A percentile compares a stretch with the other conserved stretches of the same genome.
Evolutionary conservation across 2,888 invertebrate species (phyloP).

Genomic region (Drosophila buzzatii): DNA sequence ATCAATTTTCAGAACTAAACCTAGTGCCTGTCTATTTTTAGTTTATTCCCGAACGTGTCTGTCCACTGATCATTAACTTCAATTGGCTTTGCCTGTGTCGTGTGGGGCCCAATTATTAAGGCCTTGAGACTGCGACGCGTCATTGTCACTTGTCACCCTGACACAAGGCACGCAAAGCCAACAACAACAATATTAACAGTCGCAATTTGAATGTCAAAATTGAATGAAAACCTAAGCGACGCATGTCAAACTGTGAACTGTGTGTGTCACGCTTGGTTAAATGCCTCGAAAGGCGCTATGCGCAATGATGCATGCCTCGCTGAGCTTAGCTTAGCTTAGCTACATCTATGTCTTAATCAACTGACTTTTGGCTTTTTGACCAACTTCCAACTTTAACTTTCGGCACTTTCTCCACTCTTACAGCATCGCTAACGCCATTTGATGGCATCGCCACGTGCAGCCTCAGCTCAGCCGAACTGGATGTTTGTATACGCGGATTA

Average conservation of each 20-base stretch:
- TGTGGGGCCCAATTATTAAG: not conserved
- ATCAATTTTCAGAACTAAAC: not conserved
- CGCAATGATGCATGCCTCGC: slow-evolving; percentile 50
- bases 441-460: slow-evolving; percentile 85
- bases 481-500: slow-evolving; percentile 87
- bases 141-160: slow-evolving; percentile 60
- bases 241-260: slow-evolving; percentile 43
- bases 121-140: slow-evolving; percentile 46
- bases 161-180: slow-evolving; percentile 42
- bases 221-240: slow-evolving; percentile 19
- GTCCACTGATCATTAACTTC: slow-evolving; percentile 10
- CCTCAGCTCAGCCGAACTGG: slow-evolving; percentile 87
- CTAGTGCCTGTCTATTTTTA: not conserved
- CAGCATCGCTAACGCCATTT: slow-evolving; percentile 27
- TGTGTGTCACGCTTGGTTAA: slow-evolving; percentile 53
- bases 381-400: slow-evolving; percentile 25
- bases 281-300: slow-evolving; percentile 44
- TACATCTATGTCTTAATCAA: slow-evolving; percentile 42
- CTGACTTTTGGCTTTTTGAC: slow-evolving; percentile 16
- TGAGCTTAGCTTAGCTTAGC: slow-evolving; percentile 30
- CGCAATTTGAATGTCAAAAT: slow-evolving; percentile 44
- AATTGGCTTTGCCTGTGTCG: slow-evolving; percentile 19
- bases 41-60: not conserved
- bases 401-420: slow-evolving; percentile 53
- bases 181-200: not conserved